Evolutionary conservation across 2,113 vertebrate genomes (phyloP).

Genomic region (Emydura subglobosa): DNA sequence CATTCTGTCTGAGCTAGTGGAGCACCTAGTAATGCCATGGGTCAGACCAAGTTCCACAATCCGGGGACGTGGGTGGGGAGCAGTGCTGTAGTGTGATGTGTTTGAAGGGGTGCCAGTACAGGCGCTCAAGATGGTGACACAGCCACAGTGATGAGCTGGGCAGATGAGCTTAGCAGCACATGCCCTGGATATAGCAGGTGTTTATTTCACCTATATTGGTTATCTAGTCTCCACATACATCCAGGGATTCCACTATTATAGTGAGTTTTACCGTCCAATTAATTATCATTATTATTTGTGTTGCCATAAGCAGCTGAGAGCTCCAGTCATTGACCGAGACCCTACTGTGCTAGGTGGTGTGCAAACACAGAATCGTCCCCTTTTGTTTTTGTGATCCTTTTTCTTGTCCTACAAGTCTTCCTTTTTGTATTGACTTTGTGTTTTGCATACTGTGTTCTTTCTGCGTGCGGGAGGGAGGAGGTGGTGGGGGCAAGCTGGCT

Average conservation of each 20-base stretch:
- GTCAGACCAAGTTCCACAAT: rapidly evolving
- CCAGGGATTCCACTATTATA: background rate
- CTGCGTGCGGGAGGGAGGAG: too few species aligned
- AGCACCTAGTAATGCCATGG: too few species aligned
- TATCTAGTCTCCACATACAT: rapidly evolving
- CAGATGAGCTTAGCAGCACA: rapidly evolving
- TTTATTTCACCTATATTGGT: background rate
- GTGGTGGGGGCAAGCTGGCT: too few species aligned
- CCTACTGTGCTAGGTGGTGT: background rate
- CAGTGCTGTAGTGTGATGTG: background rate
- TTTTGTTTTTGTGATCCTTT: background rate
- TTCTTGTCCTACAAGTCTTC: background rate
- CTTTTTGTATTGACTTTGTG: background rate
- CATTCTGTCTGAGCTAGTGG: too few species aligned
- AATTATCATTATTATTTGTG: background rate
- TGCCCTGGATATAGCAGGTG: background rate
- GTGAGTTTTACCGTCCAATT: background rate
- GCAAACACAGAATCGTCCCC: rapidly evolving
- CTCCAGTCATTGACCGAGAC: background rate
- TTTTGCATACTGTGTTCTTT: background rate
- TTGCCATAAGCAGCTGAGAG: background rate
- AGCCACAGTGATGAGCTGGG: background rate
- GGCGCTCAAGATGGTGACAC: background rate
- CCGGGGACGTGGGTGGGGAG: rapidly evolving
- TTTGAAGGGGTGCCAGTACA: background rate